phyloP scores from a whole-genome alignment of 2,113 vertebrate species.

The Cephalophus harveyi region DNA sequence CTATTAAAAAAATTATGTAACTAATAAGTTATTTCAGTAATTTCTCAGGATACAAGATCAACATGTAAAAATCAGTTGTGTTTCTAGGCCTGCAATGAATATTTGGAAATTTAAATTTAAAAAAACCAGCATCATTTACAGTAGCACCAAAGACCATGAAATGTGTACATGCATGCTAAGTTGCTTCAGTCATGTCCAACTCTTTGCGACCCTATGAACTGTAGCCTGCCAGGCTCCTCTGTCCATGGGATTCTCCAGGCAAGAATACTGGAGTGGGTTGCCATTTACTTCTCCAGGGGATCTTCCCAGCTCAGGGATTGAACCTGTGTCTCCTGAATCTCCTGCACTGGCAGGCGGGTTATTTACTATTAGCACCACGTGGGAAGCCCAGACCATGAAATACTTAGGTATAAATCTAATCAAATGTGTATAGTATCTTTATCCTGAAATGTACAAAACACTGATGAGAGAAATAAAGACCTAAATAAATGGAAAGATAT shows the following conservation, averaged over 20 bases:
- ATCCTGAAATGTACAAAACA: neutral
- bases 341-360: neutral
- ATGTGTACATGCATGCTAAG: neutral
- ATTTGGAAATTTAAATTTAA: neutral
- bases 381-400: neutral
- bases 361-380: neutral
- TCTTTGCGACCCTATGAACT: neutral
- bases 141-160: neutral
- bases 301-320: neutral
- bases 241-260: neutral
- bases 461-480: neutral
- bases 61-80: neutral
- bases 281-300: neutral
- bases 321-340: neutral
- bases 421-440: neutral
- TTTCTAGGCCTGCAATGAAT: neutral
- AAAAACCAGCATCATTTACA: neutral
- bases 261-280: neutral
- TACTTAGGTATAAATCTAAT: neutral
- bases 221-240: neutral
- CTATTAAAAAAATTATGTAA: neutral
- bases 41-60: neutral
- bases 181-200: neutral
- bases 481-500: neutral
- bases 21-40: neutral